Evolutionary conservation across 1,140 invertebrate species (phyloP).

Genomic region (Heliconius melpomene): DNA sequence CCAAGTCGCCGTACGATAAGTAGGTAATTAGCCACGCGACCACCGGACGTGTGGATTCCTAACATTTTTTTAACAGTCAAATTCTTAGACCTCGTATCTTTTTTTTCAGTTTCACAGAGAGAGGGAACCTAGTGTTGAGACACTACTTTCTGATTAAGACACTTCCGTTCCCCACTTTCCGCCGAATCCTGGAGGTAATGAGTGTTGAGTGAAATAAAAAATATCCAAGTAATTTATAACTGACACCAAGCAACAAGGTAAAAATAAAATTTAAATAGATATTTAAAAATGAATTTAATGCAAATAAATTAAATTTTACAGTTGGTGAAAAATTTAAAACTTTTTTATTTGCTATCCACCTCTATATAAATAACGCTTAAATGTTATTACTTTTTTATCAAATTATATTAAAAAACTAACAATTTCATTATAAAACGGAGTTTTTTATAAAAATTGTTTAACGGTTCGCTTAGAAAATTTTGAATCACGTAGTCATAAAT

Average conservation of each 20-base stretch:
- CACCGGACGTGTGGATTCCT: slow-evolving; percentile 53
- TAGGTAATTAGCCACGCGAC: slow-evolving; percentile 70
- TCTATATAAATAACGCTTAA: slow-evolving; percentile 2
- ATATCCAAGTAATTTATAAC: no score
- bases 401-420: not conserved
- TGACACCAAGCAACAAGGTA: no score
- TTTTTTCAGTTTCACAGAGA: no score
- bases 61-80: slow-evolving; percentile 27
- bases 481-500: not conserved
- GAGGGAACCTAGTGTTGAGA: no score
- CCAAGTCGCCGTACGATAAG: slow-evolving; percentile 60
- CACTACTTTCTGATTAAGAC: no score
- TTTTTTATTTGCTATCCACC: not conserved
- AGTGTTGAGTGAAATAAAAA: no score
- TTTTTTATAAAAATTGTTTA: slow-evolving; percentile 1
- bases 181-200: no score
- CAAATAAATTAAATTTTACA: no score
- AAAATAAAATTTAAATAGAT: no score
- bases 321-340: no score
- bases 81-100: slow-evolving; percentile 21
- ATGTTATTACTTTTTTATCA: not conserved
- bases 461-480: not conserved
- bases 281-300: no score
- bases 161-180: no score
- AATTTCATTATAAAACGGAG: not conserved